A percentile compares a stretch with the other conserved stretches of the same genome.
Evolutionary conservation across 30 jellyfish, hydroid and myxozoan species (phyloP).

Genomic region (Catostylus mosaicus): DNA sequence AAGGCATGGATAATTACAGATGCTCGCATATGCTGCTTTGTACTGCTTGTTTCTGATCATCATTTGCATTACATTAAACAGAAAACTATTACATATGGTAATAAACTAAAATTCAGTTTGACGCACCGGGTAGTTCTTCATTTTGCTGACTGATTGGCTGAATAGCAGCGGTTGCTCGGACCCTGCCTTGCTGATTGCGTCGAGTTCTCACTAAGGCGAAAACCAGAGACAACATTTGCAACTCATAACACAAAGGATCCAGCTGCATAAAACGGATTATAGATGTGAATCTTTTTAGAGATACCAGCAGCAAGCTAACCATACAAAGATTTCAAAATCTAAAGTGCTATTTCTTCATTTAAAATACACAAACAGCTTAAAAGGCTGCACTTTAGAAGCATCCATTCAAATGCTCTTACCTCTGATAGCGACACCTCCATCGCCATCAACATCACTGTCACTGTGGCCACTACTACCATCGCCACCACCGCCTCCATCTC

Average conservation of each 20-base stretch:
- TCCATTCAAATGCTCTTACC: conserved; percentile 23
- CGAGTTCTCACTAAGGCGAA: conserved; percentile 33
- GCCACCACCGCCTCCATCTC: conserved; percentile 95
- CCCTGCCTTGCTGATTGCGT: conserved; percentile 11
- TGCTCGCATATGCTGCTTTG: too few species aligned
- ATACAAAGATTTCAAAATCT: too few species aligned
- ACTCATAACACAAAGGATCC: background rate
- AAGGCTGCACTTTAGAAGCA: background rate
- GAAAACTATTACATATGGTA: background rate
- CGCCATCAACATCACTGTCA: conserved; percentile 90
- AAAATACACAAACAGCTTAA: background rate
- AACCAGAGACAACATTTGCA: background rate
- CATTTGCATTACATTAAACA: too few species aligned
- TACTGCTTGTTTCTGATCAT: too few species aligned
- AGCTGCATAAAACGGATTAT: too few species aligned
- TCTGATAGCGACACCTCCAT: conserved; percentile 87
- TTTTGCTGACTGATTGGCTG: conserved; percentile 35
- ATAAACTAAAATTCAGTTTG: background rate
- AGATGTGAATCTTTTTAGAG: too few species aligned
- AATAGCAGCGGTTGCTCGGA: conserved; percentile 19
- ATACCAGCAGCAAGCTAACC: too few species aligned
- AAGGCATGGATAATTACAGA: too few species aligned
- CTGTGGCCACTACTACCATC: conserved; percentile 97
- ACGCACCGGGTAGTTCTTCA: conserved; percentile 47
- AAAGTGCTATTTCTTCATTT: too few species aligned